phyloP scores from a whole-genome alignment of 2,888 invertebrate species.

The Cataglyphis altisquamis region DNA sequence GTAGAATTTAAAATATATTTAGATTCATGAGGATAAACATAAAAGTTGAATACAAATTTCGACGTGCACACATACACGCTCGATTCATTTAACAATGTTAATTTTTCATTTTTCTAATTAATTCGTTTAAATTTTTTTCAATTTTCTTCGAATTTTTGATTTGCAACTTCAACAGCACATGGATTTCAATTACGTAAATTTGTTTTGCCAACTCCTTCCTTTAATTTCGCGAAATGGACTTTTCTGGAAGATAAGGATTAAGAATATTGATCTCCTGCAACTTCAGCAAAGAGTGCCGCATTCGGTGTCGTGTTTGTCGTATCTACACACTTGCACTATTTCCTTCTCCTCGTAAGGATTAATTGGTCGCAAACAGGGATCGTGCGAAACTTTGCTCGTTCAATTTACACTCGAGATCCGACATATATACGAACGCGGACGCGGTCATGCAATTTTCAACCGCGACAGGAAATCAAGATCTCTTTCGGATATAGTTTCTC shows the following conservation, averaged over 20 bases:
- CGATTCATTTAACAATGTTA: neutral
- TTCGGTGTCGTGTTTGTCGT: neutral
- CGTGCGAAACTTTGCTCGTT: conserved; percentile 65
- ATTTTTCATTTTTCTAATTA: neutral
- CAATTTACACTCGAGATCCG: conserved; percentile 64
- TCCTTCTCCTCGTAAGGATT: conserved; percentile 52
- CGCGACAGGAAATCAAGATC: conserved; percentile 69
- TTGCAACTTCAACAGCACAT: neutral
- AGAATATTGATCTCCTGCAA: conserved; percentile 18
- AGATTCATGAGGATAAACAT: neutral
- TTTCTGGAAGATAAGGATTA: neutral
- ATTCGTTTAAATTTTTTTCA: neutral
- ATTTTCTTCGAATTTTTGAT: neutral
- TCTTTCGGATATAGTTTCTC: conserved; percentile 48
- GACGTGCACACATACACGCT: neutral
- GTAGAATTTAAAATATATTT: neutral
- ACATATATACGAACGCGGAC: conserved; percentile 35
- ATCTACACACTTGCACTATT: neutral
- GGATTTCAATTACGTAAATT: conserved; percentile 16
- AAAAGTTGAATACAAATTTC: neutral
- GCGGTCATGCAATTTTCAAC: conserved; percentile 66
- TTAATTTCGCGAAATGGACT: conserved; percentile 36
- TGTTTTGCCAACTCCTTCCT: neutral
- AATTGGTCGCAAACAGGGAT: conserved; percentile 64
- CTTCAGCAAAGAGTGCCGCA: conserved; percentile 3